Conservation (phyloP, 1,140 invertebrate genomes). For the Drosophila pruinosa region DNA sequence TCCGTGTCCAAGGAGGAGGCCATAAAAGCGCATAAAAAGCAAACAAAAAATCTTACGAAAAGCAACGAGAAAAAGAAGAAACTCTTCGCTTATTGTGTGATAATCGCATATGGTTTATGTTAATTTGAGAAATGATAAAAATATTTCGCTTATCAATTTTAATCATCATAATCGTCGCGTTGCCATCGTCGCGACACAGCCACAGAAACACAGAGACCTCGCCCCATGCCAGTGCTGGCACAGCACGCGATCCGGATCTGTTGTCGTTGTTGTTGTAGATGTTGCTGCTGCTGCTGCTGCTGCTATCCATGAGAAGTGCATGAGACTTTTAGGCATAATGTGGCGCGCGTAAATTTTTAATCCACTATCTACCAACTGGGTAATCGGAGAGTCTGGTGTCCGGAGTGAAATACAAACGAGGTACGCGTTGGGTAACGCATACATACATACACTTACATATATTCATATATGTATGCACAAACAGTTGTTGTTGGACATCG, state of each 20-base stretch:
- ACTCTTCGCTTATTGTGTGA: slow-evolving; percentile 69
- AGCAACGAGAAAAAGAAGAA: slow-evolving; percentile 24
- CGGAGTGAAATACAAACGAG: slow-evolving; percentile 75
- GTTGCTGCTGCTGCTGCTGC: slow-evolving; percentile 6
- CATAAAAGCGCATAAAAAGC: slow-evolving; percentile 75
- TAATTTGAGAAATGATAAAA: slow-evolving; percentile 79
- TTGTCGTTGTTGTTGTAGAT: neutral
- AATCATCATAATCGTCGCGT: slow-evolving; percentile 75
- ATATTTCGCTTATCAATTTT: slow-evolving; percentile 80
- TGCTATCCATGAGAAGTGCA: slow-evolving; percentile 11
- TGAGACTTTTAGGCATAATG: slow-evolving; percentile 45
- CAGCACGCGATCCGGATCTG: slow-evolving; percentile 66
- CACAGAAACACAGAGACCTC: slow-evolving; percentile 17
- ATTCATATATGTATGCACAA: slow-evolving; percentile 9
- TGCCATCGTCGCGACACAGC: slow-evolving; percentile 59
- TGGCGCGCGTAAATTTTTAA: slow-evolving; percentile 63
- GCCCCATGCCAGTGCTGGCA: slow-evolving; percentile 9
- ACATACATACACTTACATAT: neutral
- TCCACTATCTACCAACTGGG: slow-evolving; percentile 36
- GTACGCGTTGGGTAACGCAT: slow-evolving; percentile 73
- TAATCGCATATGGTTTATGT: slow-evolving; percentile 79
- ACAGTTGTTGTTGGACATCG: slow-evolving; percentile 36
- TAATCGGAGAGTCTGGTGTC: slow-evolving; percentile 59
- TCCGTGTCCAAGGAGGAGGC: slow-evolving; percentile 27
- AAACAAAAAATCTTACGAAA: slow-evolving; percentile 53